A percentile compares a stretch with the other conserved stretches of the same genome.
phyloP scores from a whole-genome alignment of 2,113 vertebrate genomes.

The Cercocebus atys region DNA sequence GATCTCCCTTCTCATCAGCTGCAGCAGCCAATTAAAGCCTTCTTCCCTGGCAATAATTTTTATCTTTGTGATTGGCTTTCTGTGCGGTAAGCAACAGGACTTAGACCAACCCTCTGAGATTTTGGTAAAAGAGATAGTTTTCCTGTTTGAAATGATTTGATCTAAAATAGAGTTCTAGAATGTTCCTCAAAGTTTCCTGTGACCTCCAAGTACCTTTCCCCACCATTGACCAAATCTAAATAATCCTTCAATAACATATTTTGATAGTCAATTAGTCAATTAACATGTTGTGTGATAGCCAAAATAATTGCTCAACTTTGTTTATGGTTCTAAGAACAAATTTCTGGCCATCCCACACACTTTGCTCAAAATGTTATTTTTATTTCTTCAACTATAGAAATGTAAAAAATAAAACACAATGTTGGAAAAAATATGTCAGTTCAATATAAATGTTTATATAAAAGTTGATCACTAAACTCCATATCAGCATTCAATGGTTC shows the following conservation, averaged over 20 bases:
- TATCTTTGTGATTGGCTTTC: too few relatives aligned
- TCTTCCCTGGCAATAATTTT: too few relatives aligned
- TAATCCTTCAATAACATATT: neutral
- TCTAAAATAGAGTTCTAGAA: neutral
- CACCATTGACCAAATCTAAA: neutral
- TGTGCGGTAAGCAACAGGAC: too few relatives aligned
- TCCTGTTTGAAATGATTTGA: slow-evolving; percentile 4
- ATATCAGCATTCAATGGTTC: slow-evolving; percentile 47
- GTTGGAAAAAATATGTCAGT: neutral
- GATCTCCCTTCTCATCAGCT: too few relatives aligned
- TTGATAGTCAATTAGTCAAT: neutral
- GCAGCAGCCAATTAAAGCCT: too few relatives aligned
- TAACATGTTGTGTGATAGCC: neutral
- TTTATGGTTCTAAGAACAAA: neutral
- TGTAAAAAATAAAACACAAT: neutral
- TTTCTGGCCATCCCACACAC: neutral
- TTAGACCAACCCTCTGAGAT: too few relatives aligned
- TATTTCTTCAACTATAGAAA: neutral
- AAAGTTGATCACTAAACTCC: slow-evolving; percentile 39
- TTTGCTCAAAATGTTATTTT: slow-evolving; percentile 10
- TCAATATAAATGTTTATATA: slow-evolving; percentile 33
- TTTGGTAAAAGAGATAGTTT: neutral
- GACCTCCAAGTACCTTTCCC: neutral
- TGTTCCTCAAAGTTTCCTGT: neutral
- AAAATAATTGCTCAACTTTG: neutral